phyloP scores from a whole-genome alignment of 2,888 invertebrate genomes.

The Azorinus chamasolen region DNA sequence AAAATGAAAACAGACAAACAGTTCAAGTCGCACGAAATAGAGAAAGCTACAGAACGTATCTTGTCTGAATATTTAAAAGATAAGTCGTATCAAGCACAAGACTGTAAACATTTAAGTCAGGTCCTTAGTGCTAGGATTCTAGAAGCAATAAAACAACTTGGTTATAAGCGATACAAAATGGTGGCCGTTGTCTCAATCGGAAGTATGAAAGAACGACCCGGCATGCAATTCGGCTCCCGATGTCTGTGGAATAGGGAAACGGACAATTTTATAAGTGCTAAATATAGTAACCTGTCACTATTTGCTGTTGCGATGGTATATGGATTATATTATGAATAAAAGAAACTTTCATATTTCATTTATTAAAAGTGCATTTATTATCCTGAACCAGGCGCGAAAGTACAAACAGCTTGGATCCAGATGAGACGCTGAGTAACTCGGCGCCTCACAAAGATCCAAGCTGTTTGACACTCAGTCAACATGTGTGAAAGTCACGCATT shows the following conservation, averaged over 20 bases:
- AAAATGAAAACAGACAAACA: constrained; percentile 59
- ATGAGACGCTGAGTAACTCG: too few species aligned
- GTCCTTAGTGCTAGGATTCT: constrained; percentile 76
- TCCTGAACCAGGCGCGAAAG: too few species aligned
- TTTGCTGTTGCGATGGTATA: constrained; percentile 84
- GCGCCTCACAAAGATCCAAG: too few species aligned
- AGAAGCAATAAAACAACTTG: constrained; percentile 74
- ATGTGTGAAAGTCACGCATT: too few species aligned
- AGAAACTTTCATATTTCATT: not conserved
- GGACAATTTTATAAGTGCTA: constrained; percentile 83
- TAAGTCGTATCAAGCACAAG: constrained; percentile 71
- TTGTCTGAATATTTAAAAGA: constrained; percentile 67
- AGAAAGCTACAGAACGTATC: constrained; percentile 60
- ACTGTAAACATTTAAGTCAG: constrained; percentile 78
- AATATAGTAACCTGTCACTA: constrained; percentile 80
- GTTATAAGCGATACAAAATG: constrained; percentile 77
- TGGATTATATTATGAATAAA: constrained; percentile 76
- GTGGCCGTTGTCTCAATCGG: constrained; percentile 84
- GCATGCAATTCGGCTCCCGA: constrained; percentile 83
- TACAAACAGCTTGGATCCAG: too few species aligned
- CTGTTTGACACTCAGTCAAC: too few species aligned
- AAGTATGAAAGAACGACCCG: constrained; percentile 78
- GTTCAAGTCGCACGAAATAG: constrained; percentile 56
- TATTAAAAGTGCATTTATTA: too few species aligned
- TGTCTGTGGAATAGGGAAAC: constrained; percentile 83